Base-by-base conservation (phyloP, 2,888 invertebrate genomes). In the Sinodicranocentrus sp. region DNA sequence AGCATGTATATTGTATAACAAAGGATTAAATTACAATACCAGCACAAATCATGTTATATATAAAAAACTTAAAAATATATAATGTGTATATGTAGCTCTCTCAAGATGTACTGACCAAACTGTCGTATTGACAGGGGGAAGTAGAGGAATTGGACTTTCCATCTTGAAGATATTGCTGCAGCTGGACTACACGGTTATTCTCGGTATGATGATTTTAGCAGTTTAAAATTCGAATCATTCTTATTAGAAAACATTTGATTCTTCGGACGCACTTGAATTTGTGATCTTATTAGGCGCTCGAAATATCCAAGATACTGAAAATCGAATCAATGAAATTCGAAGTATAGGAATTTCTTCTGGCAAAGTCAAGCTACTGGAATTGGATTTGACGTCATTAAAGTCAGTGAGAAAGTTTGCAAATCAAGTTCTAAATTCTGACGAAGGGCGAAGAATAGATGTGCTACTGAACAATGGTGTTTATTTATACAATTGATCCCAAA, bases 261-360 rank as follows among this genome's bases (percentile, higher is more conserved):
- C n/a, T 3, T 13, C 26, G 3, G 5, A 61, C n/a, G 25, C 6
- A 17, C 8, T n/a, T n/a, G n/a, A n/a, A n/a, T 13, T 13, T 15
- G 54, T 17, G 17, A 44, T 48, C n/a, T 26, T 5, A 33, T 1
- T 39, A 94, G 96, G 95, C 73, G 95, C 96, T 84, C 92, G 96
- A 88, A 94, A 94, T 90, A 92, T 93, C 0, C 91, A 92, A 88
- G 91, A 92, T 13, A 94, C 92, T 5, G 90, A 92, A 88, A 88
- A 90, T 48, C 90, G 92, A 15, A 90, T 93, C 88, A 59, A 91
- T 88, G 89, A 89, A 59, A 90, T 92, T 23, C 88, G 91, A 91
- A 89, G 92, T 90, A 89, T 92, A 90, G 91, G 92, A 88, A 89
- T 92, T 21, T 90, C 89, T n/a, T 91, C 90, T n/a, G 94, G 94